These are phyloP conservation scores for Orius insidiosus DNA, from an alignment of 1,140 invertebrate species.

Conservation along the genomic window DNA sequence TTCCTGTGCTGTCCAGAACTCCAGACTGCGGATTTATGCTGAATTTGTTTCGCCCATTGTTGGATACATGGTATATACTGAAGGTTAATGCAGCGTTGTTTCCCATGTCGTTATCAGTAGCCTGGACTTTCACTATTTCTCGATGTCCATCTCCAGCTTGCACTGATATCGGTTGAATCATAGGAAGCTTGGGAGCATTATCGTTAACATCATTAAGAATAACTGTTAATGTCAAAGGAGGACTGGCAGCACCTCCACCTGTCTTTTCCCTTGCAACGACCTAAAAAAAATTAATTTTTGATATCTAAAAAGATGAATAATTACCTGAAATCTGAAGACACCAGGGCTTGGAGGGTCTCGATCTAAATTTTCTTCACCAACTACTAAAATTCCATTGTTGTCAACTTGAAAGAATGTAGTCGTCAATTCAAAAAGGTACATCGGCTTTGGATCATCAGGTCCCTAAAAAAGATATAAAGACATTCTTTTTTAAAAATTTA, in stretches of 20 bases:
- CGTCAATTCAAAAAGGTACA: slow-evolving; percentile 67
- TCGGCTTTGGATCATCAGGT: slow-evolving; percentile 48
- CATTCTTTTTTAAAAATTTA: slow-evolving; percentile 2
- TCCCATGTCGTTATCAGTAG: slow-evolving; percentile 69
- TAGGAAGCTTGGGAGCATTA: slow-evolving; percentile 59
- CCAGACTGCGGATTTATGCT: slow-evolving; percentile 64
- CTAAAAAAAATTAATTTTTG: slow-evolving; percentile 20
- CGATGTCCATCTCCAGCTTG: slow-evolving; percentile 62
- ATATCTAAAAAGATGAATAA: background rate
- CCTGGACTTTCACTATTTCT: slow-evolving; percentile 59
- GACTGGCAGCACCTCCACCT: slow-evolving; percentile 54
- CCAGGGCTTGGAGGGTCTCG: slow-evolving; percentile 72
- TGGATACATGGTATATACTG: slow-evolving; percentile 74
- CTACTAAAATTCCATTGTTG: slow-evolving; percentile 48
- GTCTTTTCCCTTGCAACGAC: slow-evolving; percentile 55
- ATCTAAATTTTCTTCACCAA: slow-evolving; percentile 68
- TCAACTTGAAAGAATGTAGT: slow-evolving; percentile 68
- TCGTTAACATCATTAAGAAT: slow-evolving; percentile 68
- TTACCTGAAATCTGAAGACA: slow-evolving; percentile 60
- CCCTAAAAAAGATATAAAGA: slow-evolving; percentile 27
- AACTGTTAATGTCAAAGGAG: slow-evolving; percentile 60
- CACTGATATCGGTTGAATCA: slow-evolving; percentile 55
- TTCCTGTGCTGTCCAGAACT: slow-evolving; percentile 39
- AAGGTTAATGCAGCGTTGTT: slow-evolving; percentile 66
- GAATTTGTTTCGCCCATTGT: slow-evolving; percentile 72